Percentiles rank a stretch among this genome's conserved stretches.
Conservation (phyloP, 2,888 invertebrate species). For the Synanthedon myopaeformis region DNA sequence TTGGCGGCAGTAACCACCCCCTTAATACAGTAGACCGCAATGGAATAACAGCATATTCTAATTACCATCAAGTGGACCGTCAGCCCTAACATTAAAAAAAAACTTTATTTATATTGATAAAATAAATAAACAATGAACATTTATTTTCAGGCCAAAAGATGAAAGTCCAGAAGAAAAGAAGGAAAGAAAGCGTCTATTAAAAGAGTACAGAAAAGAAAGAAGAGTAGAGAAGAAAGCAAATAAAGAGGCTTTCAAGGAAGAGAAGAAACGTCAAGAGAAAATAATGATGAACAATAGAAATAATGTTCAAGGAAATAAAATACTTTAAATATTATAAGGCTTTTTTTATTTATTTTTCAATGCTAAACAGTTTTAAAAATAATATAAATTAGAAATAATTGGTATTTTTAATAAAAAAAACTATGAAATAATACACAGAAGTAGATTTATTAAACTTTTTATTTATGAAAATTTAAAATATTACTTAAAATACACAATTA, state of each 20-base stretch:
- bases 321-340: slow-evolving; percentile 44
- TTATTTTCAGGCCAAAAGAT: slow-evolving; percentile 76
- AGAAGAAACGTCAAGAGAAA: slow-evolving; percentile 84
- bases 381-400: too few relatives aligned
- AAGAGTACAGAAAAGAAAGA: slow-evolving; percentile 82
- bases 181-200: slow-evolving; percentile 81
- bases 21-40: too few relatives aligned
- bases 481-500: too few relatives aligned
- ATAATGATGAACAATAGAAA: slow-evolving; percentile 80
- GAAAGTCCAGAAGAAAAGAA: slow-evolving; percentile 83
- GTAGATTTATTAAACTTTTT: too few relatives aligned
- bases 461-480: too few relatives aligned
- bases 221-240: slow-evolving; percentile 86
- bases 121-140: slow-evolving; percentile 2
- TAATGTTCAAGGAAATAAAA: slow-evolving; percentile 79
- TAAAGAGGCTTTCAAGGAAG: slow-evolving; percentile 84
- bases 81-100: too few relatives aligned
- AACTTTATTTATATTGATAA: too few relatives aligned
- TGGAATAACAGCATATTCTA: too few relatives aligned
- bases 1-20: too few relatives aligned
- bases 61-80: too few relatives aligned
- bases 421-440: too few relatives aligned
- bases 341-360: background rate
- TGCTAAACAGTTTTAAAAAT: background rate
- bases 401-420: too few relatives aligned